Evolutionary conservation across 2,797 vertebrate species (phyloP).

Genomic region (Paguma larvata): DNA sequence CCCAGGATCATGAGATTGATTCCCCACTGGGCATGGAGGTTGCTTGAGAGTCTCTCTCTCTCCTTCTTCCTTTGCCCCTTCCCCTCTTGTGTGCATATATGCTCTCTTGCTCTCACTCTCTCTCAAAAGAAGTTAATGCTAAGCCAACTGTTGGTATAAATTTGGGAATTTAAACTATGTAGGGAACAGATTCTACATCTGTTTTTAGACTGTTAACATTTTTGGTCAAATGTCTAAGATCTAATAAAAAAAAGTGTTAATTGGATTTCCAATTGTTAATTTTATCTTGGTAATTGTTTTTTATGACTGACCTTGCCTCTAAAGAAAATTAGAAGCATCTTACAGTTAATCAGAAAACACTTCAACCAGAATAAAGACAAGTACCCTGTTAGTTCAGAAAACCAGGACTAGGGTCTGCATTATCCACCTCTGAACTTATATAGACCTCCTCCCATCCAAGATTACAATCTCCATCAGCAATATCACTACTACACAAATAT

Average conservation of each 20-base stretch:
- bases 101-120: too few species aligned
- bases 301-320: constrained; percentile 1
- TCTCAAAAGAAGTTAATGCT: neutral
- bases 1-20: too few species aligned
- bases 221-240: constrained; percentile 17
- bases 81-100: too few species aligned
- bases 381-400: constrained; percentile 32
- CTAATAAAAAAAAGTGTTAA: constrained; percentile 22
- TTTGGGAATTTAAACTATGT: constrained; percentile 24
- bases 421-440: neutral
- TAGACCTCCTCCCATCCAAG: neutral
- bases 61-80: too few species aligned
- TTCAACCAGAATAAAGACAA: constrained; percentile 50
- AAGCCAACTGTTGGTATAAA: neutral
- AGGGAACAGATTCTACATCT: neutral
- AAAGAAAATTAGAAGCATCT: constrained; percentile 57
- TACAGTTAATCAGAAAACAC: neutral
- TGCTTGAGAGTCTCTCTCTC: too few species aligned
- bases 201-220: neutral
- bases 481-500: neutral
- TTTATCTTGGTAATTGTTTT: constrained; percentile 39
- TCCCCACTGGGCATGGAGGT: too few species aligned
- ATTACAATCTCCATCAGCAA: neutral
- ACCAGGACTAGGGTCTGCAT: neutral
- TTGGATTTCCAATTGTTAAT: constrained; percentile 1